Evolutionary conservation across 92 coral and sea anemone species (phyloP).

Genomic region (Bergia puertoricense): DNA sequence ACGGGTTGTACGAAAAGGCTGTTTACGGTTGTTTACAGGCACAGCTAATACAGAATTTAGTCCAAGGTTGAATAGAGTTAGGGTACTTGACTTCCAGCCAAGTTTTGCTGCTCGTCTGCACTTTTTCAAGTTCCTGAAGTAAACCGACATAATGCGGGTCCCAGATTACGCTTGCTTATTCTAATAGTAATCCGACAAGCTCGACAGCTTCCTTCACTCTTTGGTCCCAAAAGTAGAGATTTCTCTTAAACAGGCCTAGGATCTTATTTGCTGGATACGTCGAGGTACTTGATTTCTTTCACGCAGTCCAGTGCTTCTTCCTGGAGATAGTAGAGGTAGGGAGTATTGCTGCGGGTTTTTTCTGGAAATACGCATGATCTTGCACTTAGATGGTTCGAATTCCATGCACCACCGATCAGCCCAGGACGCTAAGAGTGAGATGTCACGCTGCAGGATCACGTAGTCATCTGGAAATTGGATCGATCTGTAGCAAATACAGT

Average conservation of each 20-base stretch:
- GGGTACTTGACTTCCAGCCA: too few species aligned
- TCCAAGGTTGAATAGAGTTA: too few species aligned
- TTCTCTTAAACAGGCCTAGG: background rate
- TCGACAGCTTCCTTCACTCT: background rate
- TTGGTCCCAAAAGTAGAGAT: background rate
- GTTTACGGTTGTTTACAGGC: too few species aligned
- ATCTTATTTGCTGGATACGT: background rate
- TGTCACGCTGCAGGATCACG: conserved; percentile 12
- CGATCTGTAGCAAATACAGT: conserved; percentile 34
- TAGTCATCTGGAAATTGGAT: conserved; percentile 1
- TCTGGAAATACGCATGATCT: background rate
- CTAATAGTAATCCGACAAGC: background rate
- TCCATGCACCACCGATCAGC: conserved; percentile 5
- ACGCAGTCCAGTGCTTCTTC: background rate
- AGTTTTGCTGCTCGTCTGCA: background rate
- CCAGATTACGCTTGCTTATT: background rate
- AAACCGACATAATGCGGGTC: background rate
- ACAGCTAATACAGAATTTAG: too few species aligned
- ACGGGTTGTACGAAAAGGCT: too few species aligned
- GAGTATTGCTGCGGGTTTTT: background rate
- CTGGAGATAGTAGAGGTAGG: background rate
- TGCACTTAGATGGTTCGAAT: conserved; percentile 13
- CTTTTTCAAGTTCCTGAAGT: background rate
- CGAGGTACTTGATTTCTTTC: background rate
- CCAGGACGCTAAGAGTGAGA: conserved; percentile 20